Conservation (phyloP, 2,113 vertebrate genomes). For the Siphamia tubifer region DNA sequence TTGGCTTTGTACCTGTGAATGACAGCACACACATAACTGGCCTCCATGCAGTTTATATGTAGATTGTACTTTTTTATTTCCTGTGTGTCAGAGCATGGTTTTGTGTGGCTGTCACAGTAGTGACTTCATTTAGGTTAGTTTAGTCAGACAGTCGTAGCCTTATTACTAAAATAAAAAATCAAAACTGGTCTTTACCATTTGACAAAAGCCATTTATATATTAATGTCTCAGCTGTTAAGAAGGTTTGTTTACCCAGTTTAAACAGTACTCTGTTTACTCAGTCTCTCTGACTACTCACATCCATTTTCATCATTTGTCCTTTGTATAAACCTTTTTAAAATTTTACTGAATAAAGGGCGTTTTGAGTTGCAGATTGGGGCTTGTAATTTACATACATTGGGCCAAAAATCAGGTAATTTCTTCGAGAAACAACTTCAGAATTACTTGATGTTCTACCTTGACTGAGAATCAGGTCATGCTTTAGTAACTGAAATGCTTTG, state of each 20-base stretch:
- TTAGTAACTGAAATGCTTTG: neutral
- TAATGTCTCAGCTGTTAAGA: too few species aligned
- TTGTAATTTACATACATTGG: constrained; percentile 65
- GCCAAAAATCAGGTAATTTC: constrained; percentile 64
- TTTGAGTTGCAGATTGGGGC: constrained; percentile 29
- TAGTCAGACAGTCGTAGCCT: too few species aligned
- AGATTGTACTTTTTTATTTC: neutral
- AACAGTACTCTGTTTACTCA: too few species aligned
- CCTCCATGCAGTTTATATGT: too few species aligned
- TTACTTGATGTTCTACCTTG: constrained; percentile 27
- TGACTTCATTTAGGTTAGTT: neutral
- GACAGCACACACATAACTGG: too few species aligned
- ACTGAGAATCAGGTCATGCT: constrained; percentile 18
- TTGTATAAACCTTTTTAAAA: constrained; percentile 61
- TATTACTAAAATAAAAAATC: too few species aligned
- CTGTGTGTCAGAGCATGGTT: constrained; percentile 21
- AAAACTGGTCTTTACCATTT: too few species aligned
- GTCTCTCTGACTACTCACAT: too few species aligned
- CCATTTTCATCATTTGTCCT: constrained; percentile 46
- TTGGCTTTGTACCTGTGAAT: too few species aligned
- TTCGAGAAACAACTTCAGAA: constrained; percentile 5
- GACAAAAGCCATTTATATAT: too few species aligned
- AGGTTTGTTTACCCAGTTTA: too few species aligned
- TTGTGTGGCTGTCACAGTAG: constrained; percentile 25
- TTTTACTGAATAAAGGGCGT: constrained; percentile 29